Conservation (phyloP, 1,140 invertebrate genomes). For the Aplysia californica region DNA sequence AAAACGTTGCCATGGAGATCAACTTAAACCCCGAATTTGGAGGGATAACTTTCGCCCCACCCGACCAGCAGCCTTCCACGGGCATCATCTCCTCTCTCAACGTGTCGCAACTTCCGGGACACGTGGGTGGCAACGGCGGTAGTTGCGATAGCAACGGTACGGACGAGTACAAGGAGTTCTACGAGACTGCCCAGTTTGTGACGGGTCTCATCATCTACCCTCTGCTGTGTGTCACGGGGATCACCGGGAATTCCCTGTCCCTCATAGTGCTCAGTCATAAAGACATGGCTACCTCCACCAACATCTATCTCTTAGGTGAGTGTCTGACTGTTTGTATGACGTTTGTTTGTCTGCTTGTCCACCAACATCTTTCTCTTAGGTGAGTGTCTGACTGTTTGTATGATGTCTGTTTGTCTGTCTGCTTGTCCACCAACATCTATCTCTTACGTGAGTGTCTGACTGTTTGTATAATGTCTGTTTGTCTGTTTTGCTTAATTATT, state of each 20-base stretch:
- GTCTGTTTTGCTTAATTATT: too few relatives aligned
- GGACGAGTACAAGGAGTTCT: conserved; percentile 51
- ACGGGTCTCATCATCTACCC: conserved; percentile 75
- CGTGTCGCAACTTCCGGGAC: too few relatives aligned
- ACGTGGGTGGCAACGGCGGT: neutral
- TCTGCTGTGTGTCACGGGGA: conserved; percentile 77
- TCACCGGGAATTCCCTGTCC: conserved; percentile 79
- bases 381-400: neutral
- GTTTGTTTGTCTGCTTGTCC: neutral
- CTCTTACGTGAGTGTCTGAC: conserved; percentile 64
- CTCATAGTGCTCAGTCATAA: conserved; percentile 80
- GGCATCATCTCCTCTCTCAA: too few relatives aligned
- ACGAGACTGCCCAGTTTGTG: conserved; percentile 59
- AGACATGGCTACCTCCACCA: conserved; percentile 81
- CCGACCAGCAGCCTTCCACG: neutral
- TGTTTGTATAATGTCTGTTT: neutral
- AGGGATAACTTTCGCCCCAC: neutral
- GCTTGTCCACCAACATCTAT: conserved; percentile 79
- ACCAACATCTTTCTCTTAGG: neutral
- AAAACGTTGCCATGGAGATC: neutral
- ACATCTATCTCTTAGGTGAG: conserved; percentile 74
- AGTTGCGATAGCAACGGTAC: conserved; percentile 34
- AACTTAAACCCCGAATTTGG: neutral
- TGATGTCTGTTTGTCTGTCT: neutral
- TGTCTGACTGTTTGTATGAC: neutral